Percentiles rank a stretch among this genome's conserved stretches.
Evolutionary conservation across 2,797 vertebrate species (phyloP).

Genomic region (Spinus pinus): DNA sequence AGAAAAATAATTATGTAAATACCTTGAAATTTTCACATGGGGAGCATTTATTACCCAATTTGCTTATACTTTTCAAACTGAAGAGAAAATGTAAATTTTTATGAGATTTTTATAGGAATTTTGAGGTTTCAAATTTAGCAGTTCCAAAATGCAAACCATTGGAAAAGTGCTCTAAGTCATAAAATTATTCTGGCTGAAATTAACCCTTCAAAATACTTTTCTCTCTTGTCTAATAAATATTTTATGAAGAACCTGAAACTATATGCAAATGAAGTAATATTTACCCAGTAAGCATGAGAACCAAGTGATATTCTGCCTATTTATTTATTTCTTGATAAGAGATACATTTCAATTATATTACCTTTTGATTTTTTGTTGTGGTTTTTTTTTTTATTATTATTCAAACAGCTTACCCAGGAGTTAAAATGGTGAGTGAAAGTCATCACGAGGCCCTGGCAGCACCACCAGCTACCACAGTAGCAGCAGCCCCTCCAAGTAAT

Average conservation of each 20-base stretch:
- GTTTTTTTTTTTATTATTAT: not conserved
- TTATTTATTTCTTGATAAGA: constrained; percentile 16
- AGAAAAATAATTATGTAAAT: constrained; percentile 34
- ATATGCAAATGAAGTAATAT: constrained; percentile 74
- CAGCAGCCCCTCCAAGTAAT: constrained; percentile 80
- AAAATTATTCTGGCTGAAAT: constrained; percentile 28
- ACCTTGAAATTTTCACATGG: not conserved
- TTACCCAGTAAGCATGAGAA: constrained; percentile 79
- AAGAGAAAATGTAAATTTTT: constrained; percentile 30
- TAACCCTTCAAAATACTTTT: constrained; percentile 52
- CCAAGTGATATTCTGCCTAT: constrained; percentile 55
- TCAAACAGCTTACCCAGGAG: constrained; percentile 43
- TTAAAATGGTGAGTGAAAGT: constrained; percentile 88
- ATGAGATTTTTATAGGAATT: constrained; percentile 22
- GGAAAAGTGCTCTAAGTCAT: constrained; percentile 2
- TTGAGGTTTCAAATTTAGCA: constrained; percentile 11
- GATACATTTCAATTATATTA: constrained; percentile 39
- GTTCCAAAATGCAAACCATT: not conserved
- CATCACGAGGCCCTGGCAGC: constrained; percentile 90
- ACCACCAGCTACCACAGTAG: constrained; percentile 80
- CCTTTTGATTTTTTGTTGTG: not conserved
- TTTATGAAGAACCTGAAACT: constrained; percentile 69
- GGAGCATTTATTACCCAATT: constrained; percentile 5
- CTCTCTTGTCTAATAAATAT: constrained; percentile 66
- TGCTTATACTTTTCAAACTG: not conserved